Percentiles rank a stretch among this genome's conserved stretches.
Conservation (phyloP, 2,113 vertebrate species). For the Cyanoderma ruficeps region DNA sequence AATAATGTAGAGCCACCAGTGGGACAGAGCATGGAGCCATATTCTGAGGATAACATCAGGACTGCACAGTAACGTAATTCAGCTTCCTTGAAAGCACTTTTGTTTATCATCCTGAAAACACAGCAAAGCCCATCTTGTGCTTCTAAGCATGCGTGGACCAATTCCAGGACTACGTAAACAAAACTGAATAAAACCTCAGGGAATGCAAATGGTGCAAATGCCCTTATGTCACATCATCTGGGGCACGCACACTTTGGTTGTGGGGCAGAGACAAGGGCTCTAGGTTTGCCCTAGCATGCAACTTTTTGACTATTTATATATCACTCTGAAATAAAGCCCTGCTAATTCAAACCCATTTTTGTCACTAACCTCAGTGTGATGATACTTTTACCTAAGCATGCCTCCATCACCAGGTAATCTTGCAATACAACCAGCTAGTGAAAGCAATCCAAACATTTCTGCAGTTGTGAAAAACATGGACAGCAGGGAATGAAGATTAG, state of each 20-base stretch:
- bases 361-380: background rate
- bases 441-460: background rate
- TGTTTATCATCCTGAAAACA: background rate
- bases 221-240: background rate
- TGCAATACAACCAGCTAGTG: background rate
- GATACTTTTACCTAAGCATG: background rate
- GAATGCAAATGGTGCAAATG: background rate
- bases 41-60: background rate
- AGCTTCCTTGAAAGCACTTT: conserved; percentile 1
- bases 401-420: background rate
- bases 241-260: background rate
- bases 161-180: background rate
- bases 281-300: background rate
- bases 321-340: background rate
- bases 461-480: background rate
- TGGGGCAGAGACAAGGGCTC: background rate
- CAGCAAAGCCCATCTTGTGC: background rate
- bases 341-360: background rate
- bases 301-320: background rate
- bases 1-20: background rate
- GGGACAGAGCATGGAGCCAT: background rate
- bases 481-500: background rate
- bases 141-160: background rate
- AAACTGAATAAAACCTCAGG: background rate
- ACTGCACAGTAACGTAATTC: background rate